These are phyloP conservation scores for Epiblema foenella DNA, from an alignment of 2,888 invertebrate species.

Conservation along the genomic window DNA sequence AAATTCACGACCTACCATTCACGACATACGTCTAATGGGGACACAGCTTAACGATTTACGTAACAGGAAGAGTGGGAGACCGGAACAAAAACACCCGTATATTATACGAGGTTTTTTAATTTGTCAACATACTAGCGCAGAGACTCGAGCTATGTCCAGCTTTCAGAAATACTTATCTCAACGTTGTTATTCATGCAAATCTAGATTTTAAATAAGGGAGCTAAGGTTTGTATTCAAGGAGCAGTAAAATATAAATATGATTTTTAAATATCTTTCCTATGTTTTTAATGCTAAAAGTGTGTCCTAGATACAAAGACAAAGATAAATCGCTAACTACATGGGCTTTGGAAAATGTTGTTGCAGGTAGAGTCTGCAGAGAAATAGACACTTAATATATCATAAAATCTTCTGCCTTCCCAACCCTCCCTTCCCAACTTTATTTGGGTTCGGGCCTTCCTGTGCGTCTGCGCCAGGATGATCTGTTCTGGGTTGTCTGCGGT, in stretches of 20 bases:
- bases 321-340: constrained; percentile 31
- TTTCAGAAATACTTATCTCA: background rate
- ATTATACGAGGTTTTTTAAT: constrained; percentile 22
- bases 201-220: background rate
- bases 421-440: no score
- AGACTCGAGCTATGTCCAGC: background rate
- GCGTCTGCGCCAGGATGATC: no score
- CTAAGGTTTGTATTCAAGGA: background rate
- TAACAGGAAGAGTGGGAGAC: background rate
- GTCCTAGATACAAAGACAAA: constrained; percentile 35
- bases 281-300: constrained; percentile 39
- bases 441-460: no score
- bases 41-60: background rate
- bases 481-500: no score
- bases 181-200: background rate
- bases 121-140: constrained; percentile 26
- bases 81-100: background rate
- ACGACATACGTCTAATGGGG: background rate
- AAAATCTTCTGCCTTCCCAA: no score
- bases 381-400: background rate
- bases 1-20: no score
- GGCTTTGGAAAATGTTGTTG: constrained; percentile 18
- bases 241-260: background rate
- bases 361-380: constrained; percentile 16
- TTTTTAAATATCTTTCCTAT: constrained; percentile 20